Evolutionary conservation across 1,140 invertebrate genomes (phyloP), one percentile per base, ranked within the genome.

Genomic region (Zaprionus vittiger): DNA sequence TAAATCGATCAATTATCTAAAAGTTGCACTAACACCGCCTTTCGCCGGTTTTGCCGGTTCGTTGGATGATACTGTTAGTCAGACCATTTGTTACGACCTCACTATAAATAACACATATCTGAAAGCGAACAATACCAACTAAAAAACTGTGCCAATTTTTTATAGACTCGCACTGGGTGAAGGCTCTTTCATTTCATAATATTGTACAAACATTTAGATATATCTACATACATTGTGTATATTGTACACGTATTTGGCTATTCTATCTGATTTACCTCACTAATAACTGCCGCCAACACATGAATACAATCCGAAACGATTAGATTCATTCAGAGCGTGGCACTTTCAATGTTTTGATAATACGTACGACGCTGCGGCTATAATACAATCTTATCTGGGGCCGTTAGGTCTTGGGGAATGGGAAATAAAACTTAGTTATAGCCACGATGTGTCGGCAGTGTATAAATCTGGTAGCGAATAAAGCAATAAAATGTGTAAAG

Each of bases 61-160:
- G 80, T 83, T 59, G 38, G 67, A 77, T 83, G 34, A 55, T 55
- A 52, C 17, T 38, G 37, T 54, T 71, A 71, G 64, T 31, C 78
- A 66, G 65, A 63, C 59, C 72, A 80, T 82, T 79, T 82, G 75
- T 55, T 44, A 28, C 41, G 41, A 41, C n/a, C 52, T 34, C 57
- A 84, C 81, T 81, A 84, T 63, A 85, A 81, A 83, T 83, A 47
- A 47, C 41, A 47, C n/a, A 85, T 85, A 81, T 62, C 78, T 31
- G 20, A 76, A 38, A 49, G 68, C n/a, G 47, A 49, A 72, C 38
- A 63, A 44, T 28, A 55, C 61, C 0, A 44, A 44, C 15, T 9
- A 68, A 12, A 74, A 83, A 86, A 73, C 57, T 83, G 77, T 83
- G 81, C 67, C 72, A 89, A 84, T 79, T 82, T 66, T 70, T 52